Conservation (phyloP, 2,113 vertebrate species). For the Mohoua ochrocephala region DNA sequence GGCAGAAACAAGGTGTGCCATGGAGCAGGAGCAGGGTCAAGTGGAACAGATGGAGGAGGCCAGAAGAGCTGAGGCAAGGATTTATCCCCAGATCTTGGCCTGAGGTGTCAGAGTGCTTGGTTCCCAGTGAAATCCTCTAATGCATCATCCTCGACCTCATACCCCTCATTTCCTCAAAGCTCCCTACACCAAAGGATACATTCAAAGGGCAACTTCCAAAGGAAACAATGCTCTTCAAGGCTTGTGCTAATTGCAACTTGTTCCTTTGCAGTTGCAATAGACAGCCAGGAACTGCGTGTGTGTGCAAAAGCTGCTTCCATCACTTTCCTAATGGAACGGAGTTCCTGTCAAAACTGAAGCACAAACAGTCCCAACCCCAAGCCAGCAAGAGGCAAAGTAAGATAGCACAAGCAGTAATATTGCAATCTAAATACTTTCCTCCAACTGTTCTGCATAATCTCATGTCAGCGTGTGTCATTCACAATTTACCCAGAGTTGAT, state of each 20-base stretch:
- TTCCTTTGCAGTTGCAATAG: background rate
- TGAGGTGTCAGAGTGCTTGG: background rate
- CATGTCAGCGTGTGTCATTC: background rate
- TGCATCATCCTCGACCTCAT: fast-evolving
- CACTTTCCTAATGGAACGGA: background rate
- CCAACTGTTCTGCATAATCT: background rate
- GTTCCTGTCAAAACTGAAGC: background rate
- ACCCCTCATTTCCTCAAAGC: background rate
- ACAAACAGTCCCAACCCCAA: background rate
- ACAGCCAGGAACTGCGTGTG: background rate
- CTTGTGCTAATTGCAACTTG: background rate
- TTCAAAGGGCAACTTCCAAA: background rate
- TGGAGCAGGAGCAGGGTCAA: background rate
- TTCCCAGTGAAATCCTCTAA: background rate
- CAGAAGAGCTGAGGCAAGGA: background rate
- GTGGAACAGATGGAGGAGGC: fast-evolving
- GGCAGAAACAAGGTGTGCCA: background rate
- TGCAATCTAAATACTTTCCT: background rate
- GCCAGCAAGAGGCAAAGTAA: background rate
- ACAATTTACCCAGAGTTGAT: background rate
- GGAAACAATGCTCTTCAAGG: background rate
- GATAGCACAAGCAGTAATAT: background rate
- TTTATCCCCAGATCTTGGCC: background rate
- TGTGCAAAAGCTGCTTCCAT: background rate
- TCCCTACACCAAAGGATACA: background rate